phyloP scores from a whole-genome alignment of 2,888 invertebrate species.

The Rotaria socialis region DNA sequence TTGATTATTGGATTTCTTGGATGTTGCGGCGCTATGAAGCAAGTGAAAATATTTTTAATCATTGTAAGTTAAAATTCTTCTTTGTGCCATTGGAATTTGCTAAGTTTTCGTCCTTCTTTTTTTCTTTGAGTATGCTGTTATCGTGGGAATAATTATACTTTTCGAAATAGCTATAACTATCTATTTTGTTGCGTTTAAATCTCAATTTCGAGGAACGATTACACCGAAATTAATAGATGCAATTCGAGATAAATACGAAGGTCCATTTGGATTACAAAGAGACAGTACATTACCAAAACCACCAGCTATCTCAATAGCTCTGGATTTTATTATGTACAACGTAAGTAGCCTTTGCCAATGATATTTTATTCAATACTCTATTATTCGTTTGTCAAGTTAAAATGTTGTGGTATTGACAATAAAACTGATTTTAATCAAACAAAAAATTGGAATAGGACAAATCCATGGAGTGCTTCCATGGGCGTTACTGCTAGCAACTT shows the following conservation, averaged over 20 bases:
- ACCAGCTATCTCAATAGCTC: conserved; percentile 28
- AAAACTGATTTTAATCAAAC: conserved; percentile 37
- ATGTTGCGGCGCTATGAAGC: conserved; percentile 44
- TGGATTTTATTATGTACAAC: conserved; percentile 46
- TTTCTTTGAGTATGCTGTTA: conserved; percentile 14
- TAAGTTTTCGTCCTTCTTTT: neutral
- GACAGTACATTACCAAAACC: neutral
- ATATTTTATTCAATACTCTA: neutral
- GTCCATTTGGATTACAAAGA: neutral
- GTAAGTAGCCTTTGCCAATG: neutral
- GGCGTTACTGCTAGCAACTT: neutral
- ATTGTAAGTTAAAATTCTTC: neutral
- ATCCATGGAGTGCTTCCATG: neutral
- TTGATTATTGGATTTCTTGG: conserved; percentile 43
- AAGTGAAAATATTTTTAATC: conserved; percentile 34
- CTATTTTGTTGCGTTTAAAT: conserved; percentile 38
- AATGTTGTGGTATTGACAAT: conserved; percentile 45
- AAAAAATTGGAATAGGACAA: conserved; percentile 10
- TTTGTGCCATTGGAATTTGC: neutral
- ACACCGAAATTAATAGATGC: conserved; percentile 37
- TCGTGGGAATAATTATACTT: conserved; percentile 37
- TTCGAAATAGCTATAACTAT: conserved; percentile 40
- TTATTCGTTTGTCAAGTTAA: conserved; percentile 19
- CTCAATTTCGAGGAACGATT: conserved; percentile 35
- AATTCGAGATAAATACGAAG: conserved; percentile 37